Evolutionary conservation across 2,797 vertebrate species (phyloP).

Genomic region (Amphiprion clarkii): DNA sequence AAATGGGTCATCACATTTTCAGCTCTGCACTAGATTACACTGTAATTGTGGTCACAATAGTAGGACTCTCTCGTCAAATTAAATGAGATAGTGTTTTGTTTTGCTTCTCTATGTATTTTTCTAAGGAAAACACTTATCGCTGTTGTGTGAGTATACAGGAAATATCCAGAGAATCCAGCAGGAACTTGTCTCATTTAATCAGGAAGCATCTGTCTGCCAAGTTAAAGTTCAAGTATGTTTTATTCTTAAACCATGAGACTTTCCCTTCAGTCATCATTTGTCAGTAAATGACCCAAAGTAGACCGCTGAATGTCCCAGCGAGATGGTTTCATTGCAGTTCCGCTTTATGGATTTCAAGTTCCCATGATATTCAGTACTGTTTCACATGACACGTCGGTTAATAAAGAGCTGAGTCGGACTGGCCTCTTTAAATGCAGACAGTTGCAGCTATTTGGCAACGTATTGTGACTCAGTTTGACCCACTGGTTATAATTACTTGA

Average conservation of each 20-base stretch:
- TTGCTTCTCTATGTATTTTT: slow-evolving; percentile 11
- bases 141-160: slow-evolving; percentile 19
- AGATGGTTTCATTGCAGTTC: slow-evolving; percentile 29
- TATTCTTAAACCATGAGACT: slow-evolving; percentile 37
- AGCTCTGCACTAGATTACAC: slow-evolving; percentile 36
- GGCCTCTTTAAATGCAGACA: slow-evolving; percentile 2
- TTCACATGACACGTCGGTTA: background rate
- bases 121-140: background rate
- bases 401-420: slow-evolving; percentile 15
- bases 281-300: slow-evolving; percentile 11
- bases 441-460: background rate
- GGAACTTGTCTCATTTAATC: slow-evolving; percentile 44
- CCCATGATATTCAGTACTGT: background rate
- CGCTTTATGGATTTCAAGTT: slow-evolving; percentile 4
- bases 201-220: slow-evolving; percentile 67
- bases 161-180: slow-evolving; percentile 40
- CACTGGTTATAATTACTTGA: slow-evolving; percentile 26
- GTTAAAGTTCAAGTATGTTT: slow-evolving; percentile 58
- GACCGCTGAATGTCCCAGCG: slow-evolving; percentile 1
- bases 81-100: slow-evolving; percentile 1
- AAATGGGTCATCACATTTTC: slow-evolving; percentile 62
- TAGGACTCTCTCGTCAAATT: slow-evolving; percentile 16
- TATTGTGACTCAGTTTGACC: background rate
- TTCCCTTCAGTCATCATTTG: slow-evolving; percentile 52
- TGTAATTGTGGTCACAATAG: slow-evolving; percentile 38